Evolutionary conservation across 2,888 invertebrate genomes (phyloP).

Genomic region (Stenchaetothrips biformis): DNA sequence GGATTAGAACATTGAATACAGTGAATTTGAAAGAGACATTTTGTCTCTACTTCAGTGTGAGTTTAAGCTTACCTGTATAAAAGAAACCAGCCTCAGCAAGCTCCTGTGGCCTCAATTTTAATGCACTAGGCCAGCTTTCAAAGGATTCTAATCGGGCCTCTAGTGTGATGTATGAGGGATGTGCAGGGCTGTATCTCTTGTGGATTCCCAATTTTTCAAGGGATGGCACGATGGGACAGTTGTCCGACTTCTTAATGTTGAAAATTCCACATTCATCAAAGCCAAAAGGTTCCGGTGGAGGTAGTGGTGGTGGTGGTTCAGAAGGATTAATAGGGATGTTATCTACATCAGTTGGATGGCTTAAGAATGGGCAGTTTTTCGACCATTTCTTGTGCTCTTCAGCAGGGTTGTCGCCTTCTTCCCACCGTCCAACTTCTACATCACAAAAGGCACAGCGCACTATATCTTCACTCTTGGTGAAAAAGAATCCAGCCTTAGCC

Average conservation of each 20-base stretch:
- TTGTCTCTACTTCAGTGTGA: neutral
- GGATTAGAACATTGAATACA: slow-evolving; percentile 17
- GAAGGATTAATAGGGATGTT: slow-evolving; percentile 54
- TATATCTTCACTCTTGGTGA: slow-evolving; percentile 65
- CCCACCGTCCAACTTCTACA: slow-evolving; percentile 76
- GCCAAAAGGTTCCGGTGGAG: slow-evolving; percentile 41
- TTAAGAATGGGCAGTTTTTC: slow-evolving; percentile 71
- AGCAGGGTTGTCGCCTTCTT: slow-evolving; percentile 72
- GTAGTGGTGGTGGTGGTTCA: slow-evolving; percentile 33
- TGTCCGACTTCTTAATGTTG: slow-evolving; percentile 20
- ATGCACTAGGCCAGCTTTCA: slow-evolving; percentile 72
- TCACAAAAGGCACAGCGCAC: slow-evolving; percentile 78
- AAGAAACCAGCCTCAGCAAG: slow-evolving; percentile 89
- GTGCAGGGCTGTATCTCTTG: slow-evolving; percentile 53
- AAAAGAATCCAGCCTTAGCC: slow-evolving; percentile 80
- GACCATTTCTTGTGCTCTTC: slow-evolving; percentile 77
- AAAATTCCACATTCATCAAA: slow-evolving; percentile 52
- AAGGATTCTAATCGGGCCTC: slow-evolving; percentile 67
- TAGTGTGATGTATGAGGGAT: slow-evolving; percentile 64
- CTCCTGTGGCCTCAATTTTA: slow-evolving; percentile 73
- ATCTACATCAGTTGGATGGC: slow-evolving; percentile 55
- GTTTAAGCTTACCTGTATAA: slow-evolving; percentile 61
- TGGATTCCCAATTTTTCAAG: slow-evolving; percentile 39
- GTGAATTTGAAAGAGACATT: slow-evolving; percentile 25
- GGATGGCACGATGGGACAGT: slow-evolving; percentile 33